Base-by-base conservation (phyloP, 2,888 invertebrate species). In the Scaptomyza cyrtandrae region DNA sequence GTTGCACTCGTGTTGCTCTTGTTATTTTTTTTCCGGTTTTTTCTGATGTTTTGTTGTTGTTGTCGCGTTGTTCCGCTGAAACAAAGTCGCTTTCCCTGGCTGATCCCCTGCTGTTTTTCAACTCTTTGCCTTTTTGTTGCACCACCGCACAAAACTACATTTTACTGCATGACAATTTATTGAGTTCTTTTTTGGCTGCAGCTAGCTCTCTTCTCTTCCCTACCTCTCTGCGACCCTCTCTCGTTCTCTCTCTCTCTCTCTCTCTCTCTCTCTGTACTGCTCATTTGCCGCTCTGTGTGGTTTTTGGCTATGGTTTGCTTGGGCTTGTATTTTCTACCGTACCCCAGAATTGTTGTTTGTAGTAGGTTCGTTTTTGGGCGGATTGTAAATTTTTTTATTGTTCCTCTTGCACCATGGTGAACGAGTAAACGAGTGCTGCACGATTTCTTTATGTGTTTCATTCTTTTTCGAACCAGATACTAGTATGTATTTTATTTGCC, bases 91-190 rank as follows among this genome's bases (percentile, higher is more conserved):
- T 73, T 56, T 56, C 65, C 64, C 68, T 50, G 43, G 16, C 54
- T 56, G 31, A 60, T 53, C 59, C 57, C 44, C 48, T 19, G 19
- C 19, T 50, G 50, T 16, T 19, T 50, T 49, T 33, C 13, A 48
- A 14, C 54, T 50, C 41, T 44, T 62, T 70, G 41, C 24, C 52
- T 61, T 63, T 57, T 75, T 63, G 73, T 78, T 67, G 73, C 49
- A 56, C 48, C 46, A 71, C 64, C 62, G 63, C 70, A 66, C 44
- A 71, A 77, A 74, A 83, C 84, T 78, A 80, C 88, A 85, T 85
- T 86, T 88, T 88, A 88, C 84, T 85, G 88, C 88, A 88, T 88
- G 89, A 88, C 87, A 87, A 86, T 86, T 86, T 86, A 88, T 86
- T 86, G 85, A 86, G 89, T 86, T 86, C 85, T 69, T 71, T 78